Evolutionary conservation across 1,140 invertebrate genomes (phyloP), one percentile per base, ranked within the genome.

Genomic region (Littorina saxatilis): DNA sequence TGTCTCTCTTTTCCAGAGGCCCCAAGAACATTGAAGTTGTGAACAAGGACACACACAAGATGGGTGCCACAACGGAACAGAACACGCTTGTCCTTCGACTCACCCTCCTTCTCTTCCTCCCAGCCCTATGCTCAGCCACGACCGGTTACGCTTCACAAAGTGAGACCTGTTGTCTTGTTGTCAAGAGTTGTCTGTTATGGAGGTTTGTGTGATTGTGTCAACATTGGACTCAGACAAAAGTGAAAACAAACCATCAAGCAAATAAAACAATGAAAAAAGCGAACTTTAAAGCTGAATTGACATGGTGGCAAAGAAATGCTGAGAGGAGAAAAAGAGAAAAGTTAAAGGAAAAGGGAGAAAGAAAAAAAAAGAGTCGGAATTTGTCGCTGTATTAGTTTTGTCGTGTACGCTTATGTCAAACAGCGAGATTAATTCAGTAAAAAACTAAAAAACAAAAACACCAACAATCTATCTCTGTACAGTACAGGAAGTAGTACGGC

Each of bases 81-180:
- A 4, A 35, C 74, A 13, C 5, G 27, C 50, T 58, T 23, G 29
- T 17, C 50, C 29, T n/a, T 17, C 2, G 32, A 52, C 35, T 76
- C 20, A 2, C 39, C 52, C n/a, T 76, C 50, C 55, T 76, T 11
- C 32, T 55, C 23, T 32, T 61, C 7, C 40, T 74, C 1, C 74
- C 74, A 1, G 32, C 23, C 32, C 29, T 58, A 1, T 76, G 74
- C 29, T n/a, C 47, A 4, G 52, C 74, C 27, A 76, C 52, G 5
- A 35, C 74, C 15, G 50, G 55, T 32, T 39, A 35, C 29, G 50
- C 50, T 7, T 76, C 74, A 27, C 74, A 76, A n/a, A 58, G 74
- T n/a, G 35, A n/a, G 17, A 1, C 3, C 15, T 9, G 13, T 15
- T 2, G 13, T 37, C 17, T 29, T 61, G 20, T n/a, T 61, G 20